These are phyloP conservation scores for Zoroaster sp. DNA, from an alignment of 53 echinoderm and acorn worm genomes.

Conservation along the genomic window DNA sequence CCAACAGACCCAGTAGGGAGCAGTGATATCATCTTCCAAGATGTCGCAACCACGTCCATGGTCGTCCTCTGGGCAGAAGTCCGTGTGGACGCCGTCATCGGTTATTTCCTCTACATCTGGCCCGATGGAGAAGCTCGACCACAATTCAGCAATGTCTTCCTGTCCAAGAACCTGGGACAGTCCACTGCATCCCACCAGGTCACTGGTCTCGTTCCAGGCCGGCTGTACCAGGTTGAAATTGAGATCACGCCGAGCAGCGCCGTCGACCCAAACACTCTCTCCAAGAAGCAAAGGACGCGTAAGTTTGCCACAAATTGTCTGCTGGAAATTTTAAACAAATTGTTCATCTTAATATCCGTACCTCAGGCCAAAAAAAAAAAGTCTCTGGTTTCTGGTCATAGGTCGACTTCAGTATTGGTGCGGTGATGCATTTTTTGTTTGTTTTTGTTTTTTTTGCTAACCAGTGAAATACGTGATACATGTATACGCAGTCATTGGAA, in stretches of 20 bases:
- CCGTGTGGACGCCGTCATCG: background rate
- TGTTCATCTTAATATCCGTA: too few relatives aligned
- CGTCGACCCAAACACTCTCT: background rate
- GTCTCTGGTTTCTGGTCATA: too few relatives aligned
- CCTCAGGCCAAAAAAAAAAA: too few relatives aligned
- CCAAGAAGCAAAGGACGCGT: conserved; percentile 16
- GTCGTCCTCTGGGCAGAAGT: conserved; percentile 49
- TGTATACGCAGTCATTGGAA: too few relatives aligned
- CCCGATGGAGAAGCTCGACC: background rate
- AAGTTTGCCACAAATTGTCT: too few relatives aligned
- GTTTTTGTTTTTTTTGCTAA: too few relatives aligned
- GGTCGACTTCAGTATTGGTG: too few relatives aligned
- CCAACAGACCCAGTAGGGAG: conserved; percentile 31
- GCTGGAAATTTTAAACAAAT: too few relatives aligned
- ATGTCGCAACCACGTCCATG: conserved; percentile 39
- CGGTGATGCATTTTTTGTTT: too few relatives aligned
- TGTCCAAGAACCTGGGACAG: background rate
- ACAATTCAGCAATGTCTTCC: background rate
- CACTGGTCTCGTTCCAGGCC: conserved; percentile 17
- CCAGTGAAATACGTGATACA: too few relatives aligned
- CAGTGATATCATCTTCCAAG: conserved; percentile 27
- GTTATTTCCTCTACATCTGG: conserved; percentile 41
- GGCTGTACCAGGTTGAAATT: conserved; percentile 12
- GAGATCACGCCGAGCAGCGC: background rate
- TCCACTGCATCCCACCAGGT: background rate